Evolutionary conservation across 2,888 invertebrate species (phyloP).

Genomic region (Phania funesta): DNA sequence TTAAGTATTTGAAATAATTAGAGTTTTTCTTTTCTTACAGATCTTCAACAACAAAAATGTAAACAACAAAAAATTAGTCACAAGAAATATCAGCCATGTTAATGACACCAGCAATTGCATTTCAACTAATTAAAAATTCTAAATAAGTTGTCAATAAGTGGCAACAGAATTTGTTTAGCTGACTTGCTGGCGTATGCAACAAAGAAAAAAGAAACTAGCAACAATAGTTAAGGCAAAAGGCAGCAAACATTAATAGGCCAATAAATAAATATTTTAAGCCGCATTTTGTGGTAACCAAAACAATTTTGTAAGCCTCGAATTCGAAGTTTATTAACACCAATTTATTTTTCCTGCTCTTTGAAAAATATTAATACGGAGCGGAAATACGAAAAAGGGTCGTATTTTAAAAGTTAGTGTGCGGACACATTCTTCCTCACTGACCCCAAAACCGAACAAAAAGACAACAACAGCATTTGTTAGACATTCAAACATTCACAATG

Average conservation of each 20-base stretch:
- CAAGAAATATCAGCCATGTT: constrained; percentile 41
- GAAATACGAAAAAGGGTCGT: constrained; percentile 43
- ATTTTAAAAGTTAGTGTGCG: constrained; percentile 29
- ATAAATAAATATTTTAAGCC: constrained; percentile 10
- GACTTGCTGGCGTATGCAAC: background rate
- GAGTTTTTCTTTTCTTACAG: background rate
- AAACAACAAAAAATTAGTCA: background rate
- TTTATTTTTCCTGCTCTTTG: background rate
- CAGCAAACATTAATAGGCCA: constrained; percentile 7
- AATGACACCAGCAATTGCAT: constrained; percentile 52
- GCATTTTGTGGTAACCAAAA: constrained; percentile 26
- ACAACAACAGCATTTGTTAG: background rate
- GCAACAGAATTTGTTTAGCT: constrained; percentile 19
- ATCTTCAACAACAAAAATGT: background rate
- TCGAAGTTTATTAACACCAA: constrained; percentile 32
- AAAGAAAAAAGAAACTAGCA: constrained; percentile 2
- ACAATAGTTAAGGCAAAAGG: constrained; percentile 5
- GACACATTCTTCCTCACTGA: constrained; percentile 29
- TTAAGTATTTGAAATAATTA: no score
- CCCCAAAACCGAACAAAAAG: constrained; percentile 6
- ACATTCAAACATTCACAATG: constrained; percentile 82
- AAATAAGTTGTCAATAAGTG: constrained; percentile 47
- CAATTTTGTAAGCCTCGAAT: constrained; percentile 3
- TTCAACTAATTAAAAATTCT: constrained; percentile 65
- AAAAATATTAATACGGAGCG: constrained; percentile 38